phyloP scores from a whole-genome alignment of 2,888 invertebrate species.

The Platypus cylindrus region DNA sequence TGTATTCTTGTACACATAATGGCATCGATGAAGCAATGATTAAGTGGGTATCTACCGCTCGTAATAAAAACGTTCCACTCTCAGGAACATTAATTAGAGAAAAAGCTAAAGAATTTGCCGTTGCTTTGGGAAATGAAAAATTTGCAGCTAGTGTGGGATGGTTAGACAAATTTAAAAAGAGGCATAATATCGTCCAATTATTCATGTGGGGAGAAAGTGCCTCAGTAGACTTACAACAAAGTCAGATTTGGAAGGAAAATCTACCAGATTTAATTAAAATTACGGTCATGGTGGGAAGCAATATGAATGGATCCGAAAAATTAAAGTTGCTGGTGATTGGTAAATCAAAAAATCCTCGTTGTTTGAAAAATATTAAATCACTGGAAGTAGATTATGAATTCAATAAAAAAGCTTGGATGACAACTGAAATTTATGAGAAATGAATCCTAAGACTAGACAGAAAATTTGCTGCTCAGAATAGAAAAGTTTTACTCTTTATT shows the following conservation, averaged over 20 bases:
- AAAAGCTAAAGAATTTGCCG: neutral
- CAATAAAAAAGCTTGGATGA: constrained; percentile 13
- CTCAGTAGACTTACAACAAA: too few species aligned
- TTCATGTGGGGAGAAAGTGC: too few species aligned
- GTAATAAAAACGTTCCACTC: neutral
- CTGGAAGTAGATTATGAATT: constrained; percentile 17
- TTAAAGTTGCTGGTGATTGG: constrained; percentile 22
- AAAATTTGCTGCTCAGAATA: constrained; percentile 8
- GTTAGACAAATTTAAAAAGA: neutral
- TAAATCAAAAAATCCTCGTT: constrained; percentile 22
- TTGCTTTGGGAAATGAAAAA: neutral
- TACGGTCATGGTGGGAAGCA: constrained; percentile 19
- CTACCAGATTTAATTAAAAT: too few species aligned
- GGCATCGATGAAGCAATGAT: neutral
- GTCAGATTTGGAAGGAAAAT: too few species aligned
- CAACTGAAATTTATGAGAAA: constrained; percentile 8
- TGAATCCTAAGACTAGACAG: constrained; percentile 12
- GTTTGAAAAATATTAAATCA: constrained; percentile 17
- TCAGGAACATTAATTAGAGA: neutral
- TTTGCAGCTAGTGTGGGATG: neutral
- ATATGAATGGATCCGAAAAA: constrained; percentile 23
- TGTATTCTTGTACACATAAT: neutral
- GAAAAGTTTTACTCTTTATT: constrained; percentile 15
- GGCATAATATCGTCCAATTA: neutral
- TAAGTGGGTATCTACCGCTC: neutral